Evolutionary conservation across 2,113 vertebrate genomes (phyloP).

Genomic region (Dicrurus megarhynchus): DNA sequence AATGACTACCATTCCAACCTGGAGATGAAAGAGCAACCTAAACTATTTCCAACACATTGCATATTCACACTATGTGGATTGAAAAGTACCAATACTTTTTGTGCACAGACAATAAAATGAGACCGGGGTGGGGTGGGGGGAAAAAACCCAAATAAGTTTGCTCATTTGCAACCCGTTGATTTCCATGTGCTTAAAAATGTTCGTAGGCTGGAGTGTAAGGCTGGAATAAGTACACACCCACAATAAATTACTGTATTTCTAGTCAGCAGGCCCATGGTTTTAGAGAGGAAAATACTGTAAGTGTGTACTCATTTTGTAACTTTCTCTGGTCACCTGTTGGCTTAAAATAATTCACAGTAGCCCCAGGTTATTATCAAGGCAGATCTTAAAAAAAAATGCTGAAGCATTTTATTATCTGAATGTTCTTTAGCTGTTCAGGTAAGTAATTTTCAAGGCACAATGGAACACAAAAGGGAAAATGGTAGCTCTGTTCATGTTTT

Average conservation of each 20-base stretch:
- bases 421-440: constrained; percentile 66
- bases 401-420: constrained; percentile 30
- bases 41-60: neutral
- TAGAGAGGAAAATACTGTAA: constrained; percentile 7
- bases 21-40: neutral
- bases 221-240: constrained; percentile 42
- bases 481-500: constrained; percentile 2
- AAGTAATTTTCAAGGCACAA: constrained; percentile 66
- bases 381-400: neutral
- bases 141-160: constrained; percentile 24
- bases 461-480: constrained; percentile 46
- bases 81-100: constrained; percentile 78
- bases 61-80: neutral
- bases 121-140: neutral
- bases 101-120: constrained; percentile 46
- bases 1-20: neutral
- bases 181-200: constrained; percentile 77
- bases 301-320: neutral
- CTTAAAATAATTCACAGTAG: neutral
- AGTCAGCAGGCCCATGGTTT: neutral
- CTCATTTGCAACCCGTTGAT: constrained; percentile 16
- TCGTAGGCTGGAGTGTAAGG: constrained; percentile 53
- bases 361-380: constrained; percentile 14
- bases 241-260: constrained; percentile 17
- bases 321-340: neutral